Conservation (phyloP, 2,888 invertebrate species). For the Diogma glabrata region DNA sequence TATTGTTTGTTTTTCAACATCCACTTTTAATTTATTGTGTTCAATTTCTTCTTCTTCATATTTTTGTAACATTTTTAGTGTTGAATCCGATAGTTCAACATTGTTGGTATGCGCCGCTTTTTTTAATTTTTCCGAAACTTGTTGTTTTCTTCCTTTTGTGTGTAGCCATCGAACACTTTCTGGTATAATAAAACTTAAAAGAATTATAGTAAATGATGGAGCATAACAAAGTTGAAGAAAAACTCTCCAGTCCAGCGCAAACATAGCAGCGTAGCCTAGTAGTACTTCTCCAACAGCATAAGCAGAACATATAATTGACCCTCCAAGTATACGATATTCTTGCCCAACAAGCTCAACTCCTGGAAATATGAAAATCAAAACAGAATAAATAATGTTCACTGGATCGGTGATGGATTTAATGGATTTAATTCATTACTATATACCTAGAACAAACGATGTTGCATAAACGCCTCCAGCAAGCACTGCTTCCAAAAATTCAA, state of each 20-base stretch:
- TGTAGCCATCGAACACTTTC: conserved; percentile 57
- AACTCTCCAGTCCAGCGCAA: neutral
- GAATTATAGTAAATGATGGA: neutral
- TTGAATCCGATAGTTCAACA: conserved; percentile 23
- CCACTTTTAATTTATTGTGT: neutral
- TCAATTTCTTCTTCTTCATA: too few species aligned
- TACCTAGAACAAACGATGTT: neutral
- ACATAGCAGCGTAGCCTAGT: neutral
- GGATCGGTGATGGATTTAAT: too few species aligned
- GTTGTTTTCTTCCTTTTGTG: conserved; percentile 43
- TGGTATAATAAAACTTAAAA: conserved; percentile 53
- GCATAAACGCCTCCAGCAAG: neutral
- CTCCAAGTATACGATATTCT: neutral
- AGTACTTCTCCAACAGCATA: conserved; percentile 5
- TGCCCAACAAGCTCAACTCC: neutral
- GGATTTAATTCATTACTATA: conserved; percentile 24
- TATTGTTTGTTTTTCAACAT: neutral
- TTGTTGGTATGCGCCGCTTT: conserved; percentile 47
- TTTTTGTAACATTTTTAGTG: neutral
- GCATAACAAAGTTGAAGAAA: neutral
- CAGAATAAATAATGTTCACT: conserved; percentile 26
- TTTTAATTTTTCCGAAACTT: conserved; percentile 45
- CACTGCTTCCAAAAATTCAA: conserved; percentile 2
- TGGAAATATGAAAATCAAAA: conserved; percentile 26
- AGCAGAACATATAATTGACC: neutral